These are phyloP conservation scores for Neolamprologus kungweensis DNA, from an alignment of 2,113 vertebrate species.

Conservation along the genomic window DNA sequence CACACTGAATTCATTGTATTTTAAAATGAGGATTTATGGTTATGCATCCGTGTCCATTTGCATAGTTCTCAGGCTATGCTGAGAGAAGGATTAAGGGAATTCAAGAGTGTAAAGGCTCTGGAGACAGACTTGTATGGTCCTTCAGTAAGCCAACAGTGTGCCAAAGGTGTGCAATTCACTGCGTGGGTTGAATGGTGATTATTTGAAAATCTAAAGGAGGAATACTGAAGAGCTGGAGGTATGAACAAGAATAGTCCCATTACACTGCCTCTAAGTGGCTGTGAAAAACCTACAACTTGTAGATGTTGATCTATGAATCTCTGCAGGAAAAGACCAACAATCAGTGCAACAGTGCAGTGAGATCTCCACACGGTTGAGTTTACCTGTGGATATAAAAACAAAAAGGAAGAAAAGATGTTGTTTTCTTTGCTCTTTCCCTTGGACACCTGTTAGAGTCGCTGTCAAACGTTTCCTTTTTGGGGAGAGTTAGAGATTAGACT, in stretches of 20 bases:
- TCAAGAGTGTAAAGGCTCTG: background rate
- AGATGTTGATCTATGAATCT: background rate
- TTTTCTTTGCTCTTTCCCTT: background rate
- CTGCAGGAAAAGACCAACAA: background rate
- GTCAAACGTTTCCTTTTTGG: accelerated
- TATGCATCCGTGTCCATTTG: background rate
- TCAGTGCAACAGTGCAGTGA: background rate
- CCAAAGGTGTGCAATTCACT: background rate
- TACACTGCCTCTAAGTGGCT: background rate
- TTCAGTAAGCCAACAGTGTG: background rate
- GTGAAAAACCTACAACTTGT: background rate
- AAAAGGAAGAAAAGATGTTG: background rate
- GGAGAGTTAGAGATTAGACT: background rate
- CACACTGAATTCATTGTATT: background rate
- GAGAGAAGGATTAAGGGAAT: background rate
- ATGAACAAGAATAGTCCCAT: background rate
- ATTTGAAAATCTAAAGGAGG: background rate
- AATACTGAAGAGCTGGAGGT: background rate
- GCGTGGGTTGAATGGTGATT: background rate
- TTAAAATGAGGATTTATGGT: background rate
- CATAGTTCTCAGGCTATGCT: background rate
- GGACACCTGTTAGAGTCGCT: background rate
- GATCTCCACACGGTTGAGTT: background rate
- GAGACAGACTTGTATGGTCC: background rate
- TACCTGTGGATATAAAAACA: background rate